These are phyloP conservation scores for Oreochromis aureus DNA, from an alignment of 2,113 vertebrate genomes.

Conservation along the genomic window DNA sequence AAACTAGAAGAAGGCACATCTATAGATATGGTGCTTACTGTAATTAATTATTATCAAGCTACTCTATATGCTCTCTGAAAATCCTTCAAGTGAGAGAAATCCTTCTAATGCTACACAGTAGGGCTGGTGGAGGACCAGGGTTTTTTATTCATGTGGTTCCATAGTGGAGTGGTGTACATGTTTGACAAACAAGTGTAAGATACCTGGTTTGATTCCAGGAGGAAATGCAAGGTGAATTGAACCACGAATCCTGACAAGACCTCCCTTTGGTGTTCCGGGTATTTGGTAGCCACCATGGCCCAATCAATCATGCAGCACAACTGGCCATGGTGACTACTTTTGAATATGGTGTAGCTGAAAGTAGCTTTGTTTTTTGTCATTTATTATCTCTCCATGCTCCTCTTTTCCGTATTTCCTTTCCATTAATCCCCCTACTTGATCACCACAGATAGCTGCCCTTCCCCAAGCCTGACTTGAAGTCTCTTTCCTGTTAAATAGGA, in stretches of 20 bases:
- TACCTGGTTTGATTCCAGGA: background rate
- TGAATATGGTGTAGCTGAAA: background rate
- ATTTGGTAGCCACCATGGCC: background rate
- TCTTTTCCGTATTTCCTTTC: background rate
- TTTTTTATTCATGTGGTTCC: background rate
- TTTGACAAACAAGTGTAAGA: background rate
- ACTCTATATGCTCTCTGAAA: accelerated
- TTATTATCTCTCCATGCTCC: background rate
- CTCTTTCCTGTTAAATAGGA: background rate
- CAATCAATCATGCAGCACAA: accelerated
- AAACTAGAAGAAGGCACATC: background rate
- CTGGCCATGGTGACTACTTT: background rate
- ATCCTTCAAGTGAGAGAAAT: background rate
- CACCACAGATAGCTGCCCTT: background rate
- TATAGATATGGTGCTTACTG: background rate
- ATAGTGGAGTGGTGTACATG: background rate
- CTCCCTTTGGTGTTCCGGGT: background rate
- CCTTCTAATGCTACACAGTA: background rate
- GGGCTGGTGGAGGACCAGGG: accelerated
- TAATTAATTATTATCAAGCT: background rate
- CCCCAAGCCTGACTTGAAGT: background rate
- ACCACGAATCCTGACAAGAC: background rate
- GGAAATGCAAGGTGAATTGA: background rate
- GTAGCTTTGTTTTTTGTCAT: background rate
- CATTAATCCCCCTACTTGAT: background rate